phyloP scores from a whole-genome alignment of 2,888 invertebrate species.

The Trachelus tabidus region DNA sequence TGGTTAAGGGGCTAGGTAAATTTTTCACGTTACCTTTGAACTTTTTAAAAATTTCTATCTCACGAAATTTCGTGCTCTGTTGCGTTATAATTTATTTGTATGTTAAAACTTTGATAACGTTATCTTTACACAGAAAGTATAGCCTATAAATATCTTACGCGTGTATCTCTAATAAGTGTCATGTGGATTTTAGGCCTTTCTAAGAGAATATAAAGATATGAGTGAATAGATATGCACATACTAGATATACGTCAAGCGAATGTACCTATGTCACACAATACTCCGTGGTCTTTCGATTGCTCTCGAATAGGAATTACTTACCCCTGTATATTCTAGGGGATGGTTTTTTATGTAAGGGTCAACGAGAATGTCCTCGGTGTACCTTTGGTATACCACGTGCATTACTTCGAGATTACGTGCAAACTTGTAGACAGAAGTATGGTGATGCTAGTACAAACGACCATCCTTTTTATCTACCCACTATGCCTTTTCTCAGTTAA shows the following conservation, averaged over 20 bases:
- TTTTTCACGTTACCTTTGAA: neutral
- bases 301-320: neutral
- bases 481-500: neutral
- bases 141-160: neutral
- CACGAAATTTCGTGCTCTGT: neutral
- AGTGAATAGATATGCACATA: too few relatives aligned
- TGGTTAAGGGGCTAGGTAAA: neutral
- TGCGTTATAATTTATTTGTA: neutral
- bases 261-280: neutral
- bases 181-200: neutral
- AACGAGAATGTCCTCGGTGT: neutral
- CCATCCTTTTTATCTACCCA: neutral
- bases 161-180: neutral
- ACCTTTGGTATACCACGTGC: neutral
- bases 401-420: neutral
- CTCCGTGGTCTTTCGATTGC: neutral
- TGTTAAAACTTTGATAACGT: neutral
- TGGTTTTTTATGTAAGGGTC: neutral
- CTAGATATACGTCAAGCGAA: too few relatives aligned
- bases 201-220: neutral
- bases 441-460: neutral
- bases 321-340: neutral
- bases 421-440: neutral
- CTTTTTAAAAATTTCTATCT: neutral
- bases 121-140: neutral